Base-by-base conservation (phyloP, 1,140 invertebrate genomes). In the Megathymus violae region DNA sequence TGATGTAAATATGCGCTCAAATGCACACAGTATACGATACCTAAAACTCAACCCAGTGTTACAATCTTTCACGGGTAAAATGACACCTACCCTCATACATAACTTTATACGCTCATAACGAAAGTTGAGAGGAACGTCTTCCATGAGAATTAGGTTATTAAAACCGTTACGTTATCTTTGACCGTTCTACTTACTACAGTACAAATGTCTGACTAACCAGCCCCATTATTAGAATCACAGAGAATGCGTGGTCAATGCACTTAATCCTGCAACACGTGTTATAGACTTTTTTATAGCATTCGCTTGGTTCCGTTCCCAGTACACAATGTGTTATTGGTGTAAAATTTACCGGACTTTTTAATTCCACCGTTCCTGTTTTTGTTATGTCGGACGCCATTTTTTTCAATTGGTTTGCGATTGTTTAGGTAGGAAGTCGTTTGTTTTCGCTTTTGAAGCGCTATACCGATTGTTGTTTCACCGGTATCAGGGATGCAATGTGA, bases 201-300 rank as follows among this genome's bases (percentile, higher is more conserved):
- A n/a, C n/a, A n/a, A n/a, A n/a, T n/a, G n/a, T n/a, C n/a, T n/a
- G n/a, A n/a, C n/a, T n/a, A n/a, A n/a, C n/a, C n/a, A n/a, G n/a
- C 38, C 59, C 60, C 61, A 63, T 69, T 69, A 68, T 71, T 68
- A 74, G 71, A 65, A 65, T 22, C 54, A 14, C 47, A 60, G 44
- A 25, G 51, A 70, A 60, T 44, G 66, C 51, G 64, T 62, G 69
- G 64, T 71, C 74, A 67, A 62, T 69, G 76, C 72, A 74, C 65
- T 74, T 71, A 73, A 67, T 71, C 65, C 64, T 62, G 75, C 65
- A 71, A 80, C 82, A 85, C 62, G 65, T 85, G 82, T 63, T 64
- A 14, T 11, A 36, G 82, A 85, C 75, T 83, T 80, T 85, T 85
- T 86, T 86, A 86, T 77, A 67, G 71, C 66, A 44, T 72, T 66